Evolutionary conservation across 1,140 invertebrate genomes (phyloP).

Genomic region (Nasonia giraulti): DNA sequence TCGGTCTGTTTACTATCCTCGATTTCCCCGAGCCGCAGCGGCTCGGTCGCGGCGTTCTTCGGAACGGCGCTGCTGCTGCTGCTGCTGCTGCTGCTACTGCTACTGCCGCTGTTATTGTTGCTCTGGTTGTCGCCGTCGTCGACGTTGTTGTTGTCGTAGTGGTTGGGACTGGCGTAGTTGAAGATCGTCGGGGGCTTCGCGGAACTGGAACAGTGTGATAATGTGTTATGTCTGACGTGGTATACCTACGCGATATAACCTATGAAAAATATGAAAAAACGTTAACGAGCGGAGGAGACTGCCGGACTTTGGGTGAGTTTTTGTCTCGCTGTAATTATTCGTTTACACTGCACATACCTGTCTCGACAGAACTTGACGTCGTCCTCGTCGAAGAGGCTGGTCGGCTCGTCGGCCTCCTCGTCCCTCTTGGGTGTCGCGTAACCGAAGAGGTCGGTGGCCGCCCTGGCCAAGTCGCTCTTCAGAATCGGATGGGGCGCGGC

Average conservation of each 20-base stretch:
- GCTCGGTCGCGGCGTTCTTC: too few relatives aligned
- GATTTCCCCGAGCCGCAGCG: too few relatives aligned
- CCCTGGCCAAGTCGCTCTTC: slow-evolving; percentile 68
- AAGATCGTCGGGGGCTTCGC: slow-evolving; percentile 60
- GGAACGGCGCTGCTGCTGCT: slow-evolving; percentile 34
- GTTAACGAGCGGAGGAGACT: too few relatives aligned
- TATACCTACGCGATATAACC: too few relatives aligned
- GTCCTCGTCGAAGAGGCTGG: slow-evolving; percentile 69
- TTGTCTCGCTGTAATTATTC: too few relatives aligned
- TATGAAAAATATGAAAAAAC: too few relatives aligned
- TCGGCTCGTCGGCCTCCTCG: slow-evolving; percentile 63
- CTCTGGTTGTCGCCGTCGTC: background rate
- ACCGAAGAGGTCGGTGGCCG: slow-evolving; percentile 69
- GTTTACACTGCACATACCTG: slow-evolving; percentile 52
- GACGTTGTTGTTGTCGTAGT: background rate
- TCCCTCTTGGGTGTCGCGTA: slow-evolving; percentile 60
- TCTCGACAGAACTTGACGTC: slow-evolving; percentile 62
- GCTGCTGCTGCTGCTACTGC: too few relatives aligned
- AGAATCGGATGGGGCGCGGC: slow-evolving; percentile 64
- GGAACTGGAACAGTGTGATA: slow-evolving; percentile 60
- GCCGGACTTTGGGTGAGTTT: too few relatives aligned
- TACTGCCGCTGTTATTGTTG: slow-evolving; percentile 53
- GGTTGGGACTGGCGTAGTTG: slow-evolving; percentile 47
- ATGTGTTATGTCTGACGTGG: too few relatives aligned
- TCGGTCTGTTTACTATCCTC: background rate